phyloP scores from a whole-genome alignment of 2,113 vertebrate species.

The Guaruba guarouba region DNA sequence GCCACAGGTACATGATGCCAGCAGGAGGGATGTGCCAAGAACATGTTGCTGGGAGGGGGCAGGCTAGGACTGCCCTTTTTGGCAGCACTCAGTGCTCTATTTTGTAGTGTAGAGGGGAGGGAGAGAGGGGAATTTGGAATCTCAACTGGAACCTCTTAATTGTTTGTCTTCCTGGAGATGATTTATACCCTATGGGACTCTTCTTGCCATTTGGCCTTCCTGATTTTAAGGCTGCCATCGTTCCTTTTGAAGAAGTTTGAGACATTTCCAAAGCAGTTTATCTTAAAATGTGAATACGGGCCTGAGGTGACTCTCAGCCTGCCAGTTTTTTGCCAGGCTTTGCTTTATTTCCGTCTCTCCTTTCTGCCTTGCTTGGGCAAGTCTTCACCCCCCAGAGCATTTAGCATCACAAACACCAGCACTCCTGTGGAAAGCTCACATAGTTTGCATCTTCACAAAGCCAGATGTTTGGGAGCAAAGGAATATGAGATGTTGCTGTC shows the following conservation, averaged over 20 bases:
- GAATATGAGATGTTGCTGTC: not conserved
- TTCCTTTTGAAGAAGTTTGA: not conserved
- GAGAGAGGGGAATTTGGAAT: not conserved
- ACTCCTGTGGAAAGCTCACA: fast-evolving
- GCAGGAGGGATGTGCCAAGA: constrained; percentile 1
- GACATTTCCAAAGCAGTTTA: fast-evolving
- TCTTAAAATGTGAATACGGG: not conserved
- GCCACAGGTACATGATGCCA: fast-evolving
- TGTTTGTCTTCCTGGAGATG: not conserved
- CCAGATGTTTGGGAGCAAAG: constrained; percentile 43
- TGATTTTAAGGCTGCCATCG: not conserved
- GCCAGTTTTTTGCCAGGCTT: not conserved
- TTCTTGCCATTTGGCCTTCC: not conserved
- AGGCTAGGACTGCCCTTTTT: not conserved
- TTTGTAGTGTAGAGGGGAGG: not conserved
- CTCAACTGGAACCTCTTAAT: not conserved
- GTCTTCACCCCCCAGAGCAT: not conserved
- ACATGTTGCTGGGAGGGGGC: not conserved
- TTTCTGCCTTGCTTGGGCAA: not conserved
- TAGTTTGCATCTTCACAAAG: constrained; percentile 48
- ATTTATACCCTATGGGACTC: not conserved
- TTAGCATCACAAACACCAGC: constrained; percentile 24
- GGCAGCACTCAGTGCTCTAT: fast-evolving
- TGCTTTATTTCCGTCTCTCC: not conserved
- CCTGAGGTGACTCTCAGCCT: not conserved